Base-by-base conservation (phyloP, 2,113 vertebrate genomes). In the Aegithalos caudatus region DNA sequence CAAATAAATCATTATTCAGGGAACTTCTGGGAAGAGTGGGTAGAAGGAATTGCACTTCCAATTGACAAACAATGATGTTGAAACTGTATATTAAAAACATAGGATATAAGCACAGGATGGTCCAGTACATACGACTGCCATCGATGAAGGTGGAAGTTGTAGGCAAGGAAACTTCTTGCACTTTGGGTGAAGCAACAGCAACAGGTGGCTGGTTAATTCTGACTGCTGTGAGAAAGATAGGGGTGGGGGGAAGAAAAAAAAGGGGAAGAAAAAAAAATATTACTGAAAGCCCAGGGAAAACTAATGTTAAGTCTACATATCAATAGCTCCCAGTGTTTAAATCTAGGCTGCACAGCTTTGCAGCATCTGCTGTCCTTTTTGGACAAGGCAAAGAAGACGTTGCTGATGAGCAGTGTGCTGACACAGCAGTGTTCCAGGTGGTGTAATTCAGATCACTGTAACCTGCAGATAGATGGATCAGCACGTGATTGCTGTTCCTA, bases 61-160 rank as follows among this genome's bases (percentile, higher is more conserved):
- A 82, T 2, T 76, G 38, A 40, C 10, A 53, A 64, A 58, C 27
- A 71, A 21, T 24, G 48, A 50, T 7, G 22, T 31, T 60, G 6
- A 44, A 92, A 87, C 10, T 45, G 11, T 40, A 8, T 50, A 67
- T 28, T 64, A 82, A 72, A 88, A 92, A 45, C 14, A 57, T 0
- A 78, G 21, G 11, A 24, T 37, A 80, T 42, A 94, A 81, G 33
- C 15, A 88, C 48, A 47, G 53, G 14, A 35, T 22, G 35, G 31
- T 28, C 72, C 40, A 72, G 61, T 97, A 98, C 98, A 33, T 98
- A 99, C 98, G 95, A 86, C 98, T 98, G 95, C 98, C 98, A 57
- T 99, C 98, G 2, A 99, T 98, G 92, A 97, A 96, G 48, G 97
- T 94, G 10, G 95, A 98, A 8, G 91, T 95, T 78, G 96, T 87